Base-by-base conservation (phyloP, 2,888 invertebrate species). In the Tholera decimalis region DNA sequence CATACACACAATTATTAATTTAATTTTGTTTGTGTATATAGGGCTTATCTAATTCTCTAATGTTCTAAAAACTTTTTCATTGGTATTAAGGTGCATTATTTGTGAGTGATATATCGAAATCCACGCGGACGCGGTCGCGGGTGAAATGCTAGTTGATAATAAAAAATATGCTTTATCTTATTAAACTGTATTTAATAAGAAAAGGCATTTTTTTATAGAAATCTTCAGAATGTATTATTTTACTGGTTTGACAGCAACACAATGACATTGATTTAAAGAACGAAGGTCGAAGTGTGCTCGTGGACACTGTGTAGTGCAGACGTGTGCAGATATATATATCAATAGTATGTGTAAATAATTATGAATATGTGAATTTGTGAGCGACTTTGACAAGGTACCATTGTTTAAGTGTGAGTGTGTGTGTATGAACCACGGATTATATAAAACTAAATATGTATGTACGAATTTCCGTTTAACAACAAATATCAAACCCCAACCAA, bases 281-380 rank as follows among this genome's bases (percentile, higher is more conserved):
- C 28, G 8, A 18, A 55, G 5, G 43, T 41, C 28, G 8, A 60
- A 74, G 64, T 75, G n/a, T 39, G 54, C 13, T 24, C 41, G 44
- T 46, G 43, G 51, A 26, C n/a, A 18, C 24, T 35, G 64, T 30
- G 56, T 7, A 8, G 33, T 9, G 0, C 33, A 37, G 73, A 74
- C 73, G 73, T 73, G 62, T 55, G 4, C 18, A 1, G n/a, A 22
- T n/a, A n/a, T n/a, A n/a, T n/a, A n/a, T n/a, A n/a, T n/a, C 26
- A 9, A 33, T 22, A 37, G 30, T 18, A 24, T n/a, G 15, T n/a
- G 18, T n/a, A 11, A 43, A 61, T 39, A 15, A 43, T 18, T 15
- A 33, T 41, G 24, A 47, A 20, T 18, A 7, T 47, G 35, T 47
- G 41, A 41, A 28, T 22, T 33, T 33, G 43, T 43, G 35, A 13